Evolutionary conservation across 2,797 vertebrate genomes (phyloP).

Genomic region (Setipinna tenuifilis): DNA sequence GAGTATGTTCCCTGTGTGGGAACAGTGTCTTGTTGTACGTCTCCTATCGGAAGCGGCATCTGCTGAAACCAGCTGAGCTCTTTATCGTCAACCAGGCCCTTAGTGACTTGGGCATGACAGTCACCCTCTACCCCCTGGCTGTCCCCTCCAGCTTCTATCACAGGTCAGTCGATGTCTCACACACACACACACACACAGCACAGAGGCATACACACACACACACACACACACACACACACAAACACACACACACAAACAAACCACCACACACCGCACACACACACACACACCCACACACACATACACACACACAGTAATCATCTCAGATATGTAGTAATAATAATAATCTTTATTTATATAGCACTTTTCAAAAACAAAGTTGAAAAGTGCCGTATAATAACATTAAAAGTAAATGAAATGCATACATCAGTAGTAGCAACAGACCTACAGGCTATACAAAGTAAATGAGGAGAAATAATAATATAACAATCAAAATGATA

Average conservation of each 20-base stretch:
- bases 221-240: background rate
- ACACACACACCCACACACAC: background rate
- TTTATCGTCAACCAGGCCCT: constrained; percentile 84
- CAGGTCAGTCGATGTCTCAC: constrained; percentile 68
- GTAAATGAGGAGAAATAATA: too few species aligned
- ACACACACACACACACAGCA: constrained; percentile 26
- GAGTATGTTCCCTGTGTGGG: constrained; percentile 77
- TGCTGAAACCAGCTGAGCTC: constrained; percentile 80
- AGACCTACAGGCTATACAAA: too few species aligned
- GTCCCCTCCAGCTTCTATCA: constrained; percentile 81
- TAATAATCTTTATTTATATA: too few species aligned
- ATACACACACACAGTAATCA: background rate
- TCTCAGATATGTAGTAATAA: too few species aligned
- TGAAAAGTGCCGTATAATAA: too few species aligned
- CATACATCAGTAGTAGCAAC: too few species aligned
- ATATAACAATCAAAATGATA: too few species aligned
- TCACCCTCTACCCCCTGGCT: constrained; percentile 81
- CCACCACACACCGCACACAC: background rate
- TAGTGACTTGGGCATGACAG: constrained; percentile 81
- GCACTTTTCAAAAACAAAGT: too few species aligned
- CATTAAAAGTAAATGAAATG: too few species aligned
- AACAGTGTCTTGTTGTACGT: constrained; percentile 77
- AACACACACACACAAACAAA: background rate
- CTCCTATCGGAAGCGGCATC: constrained; percentile 78
- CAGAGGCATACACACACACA: constrained; percentile 19